Conservation (phyloP, 2,888 invertebrate species). For the Yponomeuta sedellus region DNA sequence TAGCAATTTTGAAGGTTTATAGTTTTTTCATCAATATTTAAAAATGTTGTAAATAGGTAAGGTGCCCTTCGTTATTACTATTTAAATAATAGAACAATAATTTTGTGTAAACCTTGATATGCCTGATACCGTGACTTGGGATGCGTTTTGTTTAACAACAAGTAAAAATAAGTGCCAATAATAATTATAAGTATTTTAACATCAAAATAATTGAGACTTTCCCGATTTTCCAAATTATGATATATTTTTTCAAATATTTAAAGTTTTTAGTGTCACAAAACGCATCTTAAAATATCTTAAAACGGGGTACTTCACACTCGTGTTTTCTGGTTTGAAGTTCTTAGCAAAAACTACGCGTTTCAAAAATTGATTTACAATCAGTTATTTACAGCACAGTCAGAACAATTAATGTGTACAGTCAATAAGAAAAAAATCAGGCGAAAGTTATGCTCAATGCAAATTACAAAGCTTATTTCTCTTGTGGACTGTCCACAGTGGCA, state of each 20-base stretch:
- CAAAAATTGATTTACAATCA: background rate
- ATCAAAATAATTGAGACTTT: background rate
- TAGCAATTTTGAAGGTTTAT: constrained; percentile 52
- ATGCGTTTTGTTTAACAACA: background rate
- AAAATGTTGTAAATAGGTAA: constrained; percentile 35
- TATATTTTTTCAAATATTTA: background rate
- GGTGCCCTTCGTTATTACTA: constrained; percentile 41
- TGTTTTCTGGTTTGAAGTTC: background rate
- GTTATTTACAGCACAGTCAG: constrained; percentile 4
- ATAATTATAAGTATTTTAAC: background rate
- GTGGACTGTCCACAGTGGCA: background rate
- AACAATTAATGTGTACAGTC: background rate
- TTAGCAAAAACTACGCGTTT: background rate
- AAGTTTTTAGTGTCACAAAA: background rate
- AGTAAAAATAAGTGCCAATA: background rate
- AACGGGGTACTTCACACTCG: background rate
- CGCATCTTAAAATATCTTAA: background rate
- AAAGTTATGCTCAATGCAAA: background rate
- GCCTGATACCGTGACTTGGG: constrained; percentile 41
- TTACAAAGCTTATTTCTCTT: background rate
- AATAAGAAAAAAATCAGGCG: background rate
- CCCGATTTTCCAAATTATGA: background rate
- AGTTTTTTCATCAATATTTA: constrained; percentile 30
- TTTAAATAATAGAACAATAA: constrained; percentile 1
- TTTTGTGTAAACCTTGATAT: constrained; percentile 60